phyloP scores from a whole-genome alignment of 2,888 invertebrate genomes.

The Deilephila elpenor region DNA sequence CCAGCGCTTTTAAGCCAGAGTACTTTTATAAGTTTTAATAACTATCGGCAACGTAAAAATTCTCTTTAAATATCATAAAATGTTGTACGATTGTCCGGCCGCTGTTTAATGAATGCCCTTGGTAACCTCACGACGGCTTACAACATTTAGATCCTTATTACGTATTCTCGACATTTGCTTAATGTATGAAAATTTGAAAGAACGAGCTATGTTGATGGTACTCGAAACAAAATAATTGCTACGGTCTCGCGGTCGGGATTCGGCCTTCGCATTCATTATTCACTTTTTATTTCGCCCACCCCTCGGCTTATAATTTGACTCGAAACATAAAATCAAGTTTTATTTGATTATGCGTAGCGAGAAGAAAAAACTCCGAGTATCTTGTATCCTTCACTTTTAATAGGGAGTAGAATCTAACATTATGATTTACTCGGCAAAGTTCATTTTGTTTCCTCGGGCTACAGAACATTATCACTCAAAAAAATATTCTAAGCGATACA shows the following conservation, averaged over 20 bases:
- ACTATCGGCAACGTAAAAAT: conserved; percentile 41
- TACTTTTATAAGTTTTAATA: conserved; percentile 32
- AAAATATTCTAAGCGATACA: conserved; percentile 14
- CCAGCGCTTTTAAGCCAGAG: neutral
- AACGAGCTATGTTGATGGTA: conserved; percentile 83
- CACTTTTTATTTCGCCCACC: conserved; percentile 83
- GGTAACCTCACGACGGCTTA: conserved; percentile 66
- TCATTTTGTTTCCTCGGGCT: conserved; percentile 54
- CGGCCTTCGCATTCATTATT: conserved; percentile 83
- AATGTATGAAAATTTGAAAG: conserved; percentile 84
- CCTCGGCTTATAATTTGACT: conserved; percentile 83
- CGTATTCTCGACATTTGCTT: conserved; percentile 82
- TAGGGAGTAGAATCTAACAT: conserved; percentile 65
- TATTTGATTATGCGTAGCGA: conserved; percentile 80
- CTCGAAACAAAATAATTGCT: conserved; percentile 85
- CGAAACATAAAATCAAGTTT: conserved; percentile 84
- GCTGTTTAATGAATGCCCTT: conserved; percentile 69
- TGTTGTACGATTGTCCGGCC: conserved; percentile 63
- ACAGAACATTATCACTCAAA: conserved; percentile 38
- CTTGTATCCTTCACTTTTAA: conserved; percentile 76
- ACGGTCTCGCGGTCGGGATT: conserved; percentile 80
- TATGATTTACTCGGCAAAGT: conserved; percentile 61
- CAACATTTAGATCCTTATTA: conserved; percentile 81
- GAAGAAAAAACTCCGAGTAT: conserved; percentile 70
- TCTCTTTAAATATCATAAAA: conserved; percentile 47